Conservation (phyloP, 2,113 vertebrate species). For the Turdus rufiventris region DNA sequence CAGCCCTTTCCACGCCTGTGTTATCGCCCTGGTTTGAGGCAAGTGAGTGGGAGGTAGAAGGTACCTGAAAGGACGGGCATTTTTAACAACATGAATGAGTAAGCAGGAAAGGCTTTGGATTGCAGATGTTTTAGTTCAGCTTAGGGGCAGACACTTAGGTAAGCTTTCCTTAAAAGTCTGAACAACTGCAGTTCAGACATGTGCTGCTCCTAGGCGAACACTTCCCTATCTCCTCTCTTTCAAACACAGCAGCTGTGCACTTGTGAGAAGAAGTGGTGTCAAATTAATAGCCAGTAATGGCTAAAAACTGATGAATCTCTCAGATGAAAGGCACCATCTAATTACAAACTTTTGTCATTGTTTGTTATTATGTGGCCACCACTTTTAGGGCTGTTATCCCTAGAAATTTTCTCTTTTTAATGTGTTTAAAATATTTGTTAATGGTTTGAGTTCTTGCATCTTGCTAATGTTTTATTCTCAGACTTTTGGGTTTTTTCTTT, state of each 20-base stretch:
- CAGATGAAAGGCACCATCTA: background rate
- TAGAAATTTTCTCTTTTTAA: background rate
- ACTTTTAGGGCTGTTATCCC: background rate
- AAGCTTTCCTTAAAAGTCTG: background rate
- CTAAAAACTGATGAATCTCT: background rate
- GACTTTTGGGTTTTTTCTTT: rapidly evolving
- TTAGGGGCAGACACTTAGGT: background rate
- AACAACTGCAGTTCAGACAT: background rate
- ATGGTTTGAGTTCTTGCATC: background rate
- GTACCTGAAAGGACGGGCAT: background rate
- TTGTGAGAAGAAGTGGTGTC: background rate
- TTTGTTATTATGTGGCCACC: background rate
- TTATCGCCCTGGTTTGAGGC: background rate
- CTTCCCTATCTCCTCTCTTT: background rate
- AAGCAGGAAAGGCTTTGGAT: background rate
- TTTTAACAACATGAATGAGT: slow-evolving; percentile 1
- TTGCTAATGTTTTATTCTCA: background rate
- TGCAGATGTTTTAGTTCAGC: slow-evolving; percentile 5
- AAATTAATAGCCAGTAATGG: background rate
- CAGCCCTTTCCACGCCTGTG: background rate
- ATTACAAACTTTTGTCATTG: background rate
- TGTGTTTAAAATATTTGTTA: background rate
- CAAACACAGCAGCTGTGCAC: background rate
- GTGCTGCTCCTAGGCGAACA: background rate
- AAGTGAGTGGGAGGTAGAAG: slow-evolving; percentile 26